Percentiles rank a stretch among this genome's conserved stretches.
Conservation (phyloP, 2,888 invertebrate genomes). For the Agrotis clavis region DNA sequence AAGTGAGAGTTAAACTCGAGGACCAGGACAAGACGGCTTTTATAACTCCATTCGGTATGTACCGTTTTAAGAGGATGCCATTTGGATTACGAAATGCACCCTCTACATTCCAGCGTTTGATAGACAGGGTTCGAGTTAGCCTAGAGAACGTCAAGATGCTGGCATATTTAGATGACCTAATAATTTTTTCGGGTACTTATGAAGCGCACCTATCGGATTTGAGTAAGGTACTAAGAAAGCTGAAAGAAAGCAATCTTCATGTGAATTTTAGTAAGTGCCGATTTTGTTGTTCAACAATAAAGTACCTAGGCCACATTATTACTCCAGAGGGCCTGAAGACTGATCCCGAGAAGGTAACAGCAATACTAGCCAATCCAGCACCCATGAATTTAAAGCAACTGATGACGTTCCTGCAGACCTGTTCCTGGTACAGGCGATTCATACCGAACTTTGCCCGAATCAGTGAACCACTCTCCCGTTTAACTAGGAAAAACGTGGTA, state of each 20-base stretch:
- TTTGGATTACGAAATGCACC: conserved; percentile 27
- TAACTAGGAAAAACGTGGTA: conserved; percentile 3
- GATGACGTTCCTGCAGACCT: conserved; percentile 39
- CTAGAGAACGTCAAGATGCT: conserved; percentile 13
- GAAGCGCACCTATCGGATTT: conserved; percentile 32
- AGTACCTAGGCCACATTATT: conserved; percentile 66
- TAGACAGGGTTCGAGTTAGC: conserved; percentile 34
- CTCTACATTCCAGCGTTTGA: conserved; percentile 30
- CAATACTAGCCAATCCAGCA: conserved; percentile 31
- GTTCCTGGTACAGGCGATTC: conserved; percentile 64
- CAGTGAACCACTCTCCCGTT: conserved; percentile 46
- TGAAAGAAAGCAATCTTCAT: conserved; percentile 51
- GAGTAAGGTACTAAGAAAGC: conserved; percentile 37
- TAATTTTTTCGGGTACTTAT: conserved; percentile 19
- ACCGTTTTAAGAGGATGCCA: conserved; percentile 20
- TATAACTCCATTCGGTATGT: conserved; percentile 17
- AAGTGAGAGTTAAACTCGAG: conserved; percentile 7
- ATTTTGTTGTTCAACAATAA: conserved; percentile 54
- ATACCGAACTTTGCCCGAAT: conserved; percentile 52
- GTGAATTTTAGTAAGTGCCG: conserved; percentile 57
- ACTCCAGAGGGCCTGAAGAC: conserved; percentile 61
- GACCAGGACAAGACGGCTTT: conserved; percentile 26
- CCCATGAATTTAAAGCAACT: conserved; percentile 25
- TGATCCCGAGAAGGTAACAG: conserved; percentile 58
- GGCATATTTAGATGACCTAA: not conserved